phyloP scores from a whole-genome alignment of 2,888 invertebrate species.

The Ormyrus nitidulus region DNA sequence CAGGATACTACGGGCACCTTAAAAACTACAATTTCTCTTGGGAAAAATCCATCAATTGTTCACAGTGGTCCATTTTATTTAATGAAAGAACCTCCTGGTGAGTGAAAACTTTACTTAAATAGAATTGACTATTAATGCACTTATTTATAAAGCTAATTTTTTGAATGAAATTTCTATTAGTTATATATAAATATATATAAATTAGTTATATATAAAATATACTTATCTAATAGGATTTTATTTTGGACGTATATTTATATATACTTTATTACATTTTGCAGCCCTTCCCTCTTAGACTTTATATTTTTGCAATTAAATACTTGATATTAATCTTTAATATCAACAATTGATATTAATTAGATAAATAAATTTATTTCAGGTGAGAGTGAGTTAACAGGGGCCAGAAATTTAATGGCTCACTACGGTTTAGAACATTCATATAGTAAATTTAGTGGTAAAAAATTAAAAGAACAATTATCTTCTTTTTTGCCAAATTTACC shows the following conservation, averaged over 20 bases:
- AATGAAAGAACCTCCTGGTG: constrained; percentile 97
- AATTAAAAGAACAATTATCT: constrained; percentile 94
- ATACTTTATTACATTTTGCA: neutral
- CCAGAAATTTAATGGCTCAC: constrained; percentile 97
- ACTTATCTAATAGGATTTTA: too few species aligned
- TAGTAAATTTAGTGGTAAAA: constrained; percentile 98
- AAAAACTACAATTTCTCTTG: constrained; percentile 97
- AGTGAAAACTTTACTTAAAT: constrained; percentile 16
- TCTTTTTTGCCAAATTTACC: constrained; percentile 96
- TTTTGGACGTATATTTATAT: too few species aligned
- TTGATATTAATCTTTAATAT: constrained; percentile 26
- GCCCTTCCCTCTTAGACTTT: neutral
- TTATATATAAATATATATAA: too few species aligned
- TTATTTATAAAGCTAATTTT: neutral
- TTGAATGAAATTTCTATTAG: neutral
- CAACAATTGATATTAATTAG: constrained; percentile 35
- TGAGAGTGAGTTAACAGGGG: constrained; percentile 95
- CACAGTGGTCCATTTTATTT: constrained; percentile 98
- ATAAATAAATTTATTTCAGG: constrained; percentile 75
- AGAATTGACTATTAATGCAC: neutral
- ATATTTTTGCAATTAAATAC: constrained; percentile 9
- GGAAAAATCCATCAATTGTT: constrained; percentile 97
- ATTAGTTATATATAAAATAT: too few species aligned
- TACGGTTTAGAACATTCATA: constrained; percentile 98
- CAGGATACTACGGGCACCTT: constrained; percentile 98